These are phyloP conservation scores for Calcarius lapponicus DNA, from an alignment of 2,797 vertebrate genomes.

Conservation along the genomic window DNA sequence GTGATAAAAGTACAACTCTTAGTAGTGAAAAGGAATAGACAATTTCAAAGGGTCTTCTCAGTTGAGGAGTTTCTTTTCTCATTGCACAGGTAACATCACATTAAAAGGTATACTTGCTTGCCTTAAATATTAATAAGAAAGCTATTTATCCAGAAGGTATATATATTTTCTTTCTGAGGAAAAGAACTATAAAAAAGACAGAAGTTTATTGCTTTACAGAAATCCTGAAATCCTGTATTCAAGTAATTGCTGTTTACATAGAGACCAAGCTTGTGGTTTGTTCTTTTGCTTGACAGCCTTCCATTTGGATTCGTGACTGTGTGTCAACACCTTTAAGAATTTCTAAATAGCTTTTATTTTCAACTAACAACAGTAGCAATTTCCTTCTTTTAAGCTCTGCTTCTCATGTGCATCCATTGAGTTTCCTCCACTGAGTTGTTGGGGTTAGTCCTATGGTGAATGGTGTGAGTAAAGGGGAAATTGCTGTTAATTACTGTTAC, in stretches of 20 bases:
- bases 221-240: background rate
- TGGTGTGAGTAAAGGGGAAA: background rate
- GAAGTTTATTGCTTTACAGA: background rate
- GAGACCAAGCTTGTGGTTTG: background rate
- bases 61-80: background rate
- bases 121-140: constrained; percentile 27
- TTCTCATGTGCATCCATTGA: background rate
- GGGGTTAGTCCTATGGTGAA: background rate
- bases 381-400: background rate
- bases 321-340: background rate
- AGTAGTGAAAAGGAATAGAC: background rate
- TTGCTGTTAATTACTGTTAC: background rate
- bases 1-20: background rate
- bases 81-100: background rate
- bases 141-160: constrained; percentile 2
- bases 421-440: background rate
- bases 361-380: background rate
- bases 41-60: background rate
- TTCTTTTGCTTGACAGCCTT: constrained; percentile 3
- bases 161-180: background rate
- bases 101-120: background rate
- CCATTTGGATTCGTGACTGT: background rate
- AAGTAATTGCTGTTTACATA: constrained; percentile 5
- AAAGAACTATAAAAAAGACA: background rate
- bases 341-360: constrained; percentile 25